Evolutionary conservation across 2,888 invertebrate species (phyloP).

Genomic region (Choristoneura rosaceana): DNA sequence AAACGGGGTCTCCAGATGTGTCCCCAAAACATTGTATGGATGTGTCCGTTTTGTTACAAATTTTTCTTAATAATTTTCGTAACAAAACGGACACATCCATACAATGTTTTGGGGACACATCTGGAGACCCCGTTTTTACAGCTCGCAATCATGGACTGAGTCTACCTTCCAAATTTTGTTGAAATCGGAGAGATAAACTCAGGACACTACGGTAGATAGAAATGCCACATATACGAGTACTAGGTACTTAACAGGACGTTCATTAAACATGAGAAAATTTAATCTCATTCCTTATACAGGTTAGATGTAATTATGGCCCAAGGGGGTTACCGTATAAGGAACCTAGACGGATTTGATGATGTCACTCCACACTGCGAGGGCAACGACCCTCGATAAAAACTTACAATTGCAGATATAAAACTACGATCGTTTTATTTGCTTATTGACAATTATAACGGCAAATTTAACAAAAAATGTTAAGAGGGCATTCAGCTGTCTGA

Average conservation of each 20-base stretch:
- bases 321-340: constrained; percentile 29
- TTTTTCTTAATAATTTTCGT: too few species aligned
- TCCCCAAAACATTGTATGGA: too few species aligned
- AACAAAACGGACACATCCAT: too few species aligned
- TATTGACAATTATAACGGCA: not conserved
- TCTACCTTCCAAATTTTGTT: too few species aligned
- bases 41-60: too few species aligned
- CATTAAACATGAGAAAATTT: not conserved
- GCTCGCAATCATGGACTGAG: too few species aligned
- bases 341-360: constrained; percentile 25
- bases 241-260: not conserved
- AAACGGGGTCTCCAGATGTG: too few species aligned
- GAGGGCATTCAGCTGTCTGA: not conserved
- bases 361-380: constrained; percentile 10
- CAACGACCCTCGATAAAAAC: constrained; percentile 24
- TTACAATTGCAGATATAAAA: constrained; percentile 18
- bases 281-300: not conserved
- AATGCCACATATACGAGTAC: too few species aligned
- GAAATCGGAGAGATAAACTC: too few species aligned
- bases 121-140: too few species aligned
- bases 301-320: constrained; percentile 9
- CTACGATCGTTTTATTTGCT: not conserved
- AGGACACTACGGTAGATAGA: too few species aligned
- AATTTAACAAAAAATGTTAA: not conserved
- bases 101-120: too few species aligned